Base-by-base conservation (phyloP, 2,113 vertebrate species). In the Addax nasomaculatus region DNA sequence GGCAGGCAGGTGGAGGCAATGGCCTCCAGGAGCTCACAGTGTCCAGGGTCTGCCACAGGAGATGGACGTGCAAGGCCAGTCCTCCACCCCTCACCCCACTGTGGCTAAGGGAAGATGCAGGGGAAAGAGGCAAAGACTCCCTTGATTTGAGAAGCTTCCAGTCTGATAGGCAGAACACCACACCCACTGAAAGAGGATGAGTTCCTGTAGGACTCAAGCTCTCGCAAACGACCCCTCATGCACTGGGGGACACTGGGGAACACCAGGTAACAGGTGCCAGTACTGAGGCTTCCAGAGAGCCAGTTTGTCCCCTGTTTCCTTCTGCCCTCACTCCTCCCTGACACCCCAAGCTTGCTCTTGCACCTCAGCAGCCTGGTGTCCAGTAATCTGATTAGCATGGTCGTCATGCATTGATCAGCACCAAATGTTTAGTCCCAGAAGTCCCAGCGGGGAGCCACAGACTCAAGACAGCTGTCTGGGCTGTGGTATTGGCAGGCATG, bases 331-430 rank as follows among this genome's bases (percentile, higher is more conserved):
- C 43, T 27, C 30, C 64, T 57, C 6, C 49, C 55, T 25, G 23
- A 67, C 13, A 9, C 27, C 43, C 80, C 5, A 73, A 33, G 14
- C 85, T 95, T 55, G 45, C 79, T 53, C 80, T 64, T 89, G 88
- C 45, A 64, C 78, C 89, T 51, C 88, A 60, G 25, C 85, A 97
- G 97, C 78, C 96, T 96, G 87, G 36, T 96, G 97, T 51, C 89
- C 96, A 93, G 78, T 97, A 98, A 98, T 97, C 98, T 84, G 85
- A 97, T 99, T 98, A 98, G 93, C 97, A 95, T 57, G 97, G 94
- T 29, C 97, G 70, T 95, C 97, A 90, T 91, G 96, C 97, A 97
- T 51, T 97, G 98, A 97, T 96, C 96, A 27, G 10, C 27, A 25
- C 57, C 57, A 27, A 12, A 27, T 12, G 30, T 86, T 96, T 84